A percentile compares a stretch with the other conserved stretches of the same genome.
These are phyloP conservation scores for Antheraea assamensis DNA, from an alignment of 2,888 invertebrate species.

Conservation along the genomic window DNA sequence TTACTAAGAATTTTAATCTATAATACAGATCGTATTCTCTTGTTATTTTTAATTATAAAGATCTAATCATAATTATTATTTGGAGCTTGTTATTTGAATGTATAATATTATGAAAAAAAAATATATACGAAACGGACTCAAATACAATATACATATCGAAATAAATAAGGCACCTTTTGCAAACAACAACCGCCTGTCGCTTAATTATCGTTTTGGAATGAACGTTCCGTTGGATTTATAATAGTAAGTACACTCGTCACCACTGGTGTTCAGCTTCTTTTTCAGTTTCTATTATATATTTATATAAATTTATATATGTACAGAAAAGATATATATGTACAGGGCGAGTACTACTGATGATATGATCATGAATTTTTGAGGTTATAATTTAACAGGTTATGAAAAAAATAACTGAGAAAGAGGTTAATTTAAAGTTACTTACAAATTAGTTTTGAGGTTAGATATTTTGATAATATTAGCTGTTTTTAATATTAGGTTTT, in stretches of 20 bases:
- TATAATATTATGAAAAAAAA: background rate
- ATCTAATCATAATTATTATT: background rate
- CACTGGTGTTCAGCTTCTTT: background rate
- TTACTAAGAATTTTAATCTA: background rate
- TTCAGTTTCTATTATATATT: conserved; percentile 1
- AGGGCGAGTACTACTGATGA: background rate
- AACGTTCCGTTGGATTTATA: conserved; percentile 47
- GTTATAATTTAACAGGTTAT: no score
- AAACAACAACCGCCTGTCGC: conserved; percentile 51
- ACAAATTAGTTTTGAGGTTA: no score
- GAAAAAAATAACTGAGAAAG: no score
- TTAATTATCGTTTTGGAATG: conserved; percentile 58
- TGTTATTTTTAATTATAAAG: background rate
- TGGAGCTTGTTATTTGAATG: background rate
- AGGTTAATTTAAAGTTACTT: no score
- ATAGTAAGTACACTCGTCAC: conserved; percentile 35
- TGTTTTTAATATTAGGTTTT: no score
- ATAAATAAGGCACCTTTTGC: conserved; percentile 64
- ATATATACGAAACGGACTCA: background rate
- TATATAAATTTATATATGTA: background rate
- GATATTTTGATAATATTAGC: no score
- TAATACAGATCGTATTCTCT: background rate
- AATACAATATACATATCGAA: conserved; percentile 32
- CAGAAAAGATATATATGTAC: background rate
- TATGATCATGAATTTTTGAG: no score